A percentile compares a stretch with the other conserved stretches of the same genome.
Evolutionary conservation across 2,888 invertebrate genomes (phyloP).

Genomic region (Cerastoderma edule): DNA sequence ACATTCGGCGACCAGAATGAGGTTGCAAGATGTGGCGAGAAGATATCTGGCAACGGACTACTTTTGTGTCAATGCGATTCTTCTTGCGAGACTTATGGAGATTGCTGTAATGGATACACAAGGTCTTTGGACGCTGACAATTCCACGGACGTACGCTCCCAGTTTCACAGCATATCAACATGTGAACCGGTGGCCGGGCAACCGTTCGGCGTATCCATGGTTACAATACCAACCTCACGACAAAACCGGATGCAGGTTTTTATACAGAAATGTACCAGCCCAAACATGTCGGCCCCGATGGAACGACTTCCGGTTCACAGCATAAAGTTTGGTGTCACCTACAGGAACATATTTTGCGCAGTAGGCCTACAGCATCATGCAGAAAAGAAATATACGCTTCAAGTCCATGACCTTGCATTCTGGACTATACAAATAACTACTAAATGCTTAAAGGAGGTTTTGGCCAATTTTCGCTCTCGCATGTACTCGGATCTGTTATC

Average conservation of each 20-base stretch:
- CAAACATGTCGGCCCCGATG: not conserved
- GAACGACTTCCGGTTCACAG: constrained; percentile 10
- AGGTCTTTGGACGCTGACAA: not conserved
- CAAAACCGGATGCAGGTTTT: not conserved
- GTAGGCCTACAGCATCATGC: not conserved
- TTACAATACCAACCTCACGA: not conserved
- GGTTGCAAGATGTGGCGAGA: not conserved
- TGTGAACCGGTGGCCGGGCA: not conserved
- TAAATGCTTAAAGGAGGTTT: not conserved
- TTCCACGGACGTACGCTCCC: not conserved
- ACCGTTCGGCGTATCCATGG: not conserved
- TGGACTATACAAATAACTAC: not conserved
- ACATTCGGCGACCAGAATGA: too few relatives aligned
- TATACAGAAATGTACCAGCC: not conserved
- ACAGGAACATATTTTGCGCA: not conserved
- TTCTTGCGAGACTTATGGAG: not conserved
- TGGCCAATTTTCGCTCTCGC: not conserved
- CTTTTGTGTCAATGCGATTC: constrained; percentile 11
- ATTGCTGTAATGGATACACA: constrained; percentile 14
- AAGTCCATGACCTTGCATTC: not conserved
- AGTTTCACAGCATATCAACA: not conserved
- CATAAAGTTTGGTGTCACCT: not conserved
- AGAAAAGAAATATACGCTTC: not conserved
- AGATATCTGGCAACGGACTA: not conserved
- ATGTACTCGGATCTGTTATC: constrained; percentile 1